A percentile compares a stretch with the other conserved stretches of the same genome.
Conservation (phyloP, 1,140 invertebrate species). For the Condylostylus longicornis region DNA sequence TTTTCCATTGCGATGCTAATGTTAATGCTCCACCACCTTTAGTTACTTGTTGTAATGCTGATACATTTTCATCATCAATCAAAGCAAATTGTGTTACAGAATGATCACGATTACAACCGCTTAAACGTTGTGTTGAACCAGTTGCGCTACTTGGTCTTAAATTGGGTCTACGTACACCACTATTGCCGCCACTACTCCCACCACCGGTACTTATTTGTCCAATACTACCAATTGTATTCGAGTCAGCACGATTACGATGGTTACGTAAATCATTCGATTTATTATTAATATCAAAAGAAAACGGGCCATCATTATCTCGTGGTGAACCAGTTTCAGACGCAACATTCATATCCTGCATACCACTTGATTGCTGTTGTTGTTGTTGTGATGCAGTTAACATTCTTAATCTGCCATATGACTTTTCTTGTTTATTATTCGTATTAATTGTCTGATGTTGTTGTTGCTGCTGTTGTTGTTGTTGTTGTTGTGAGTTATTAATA, state of each 20-base stretch:
- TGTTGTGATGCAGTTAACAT: conserved; percentile 45
- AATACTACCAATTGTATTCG: neutral
- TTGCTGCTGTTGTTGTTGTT: conserved; percentile 1
- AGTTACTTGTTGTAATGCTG: conserved; percentile 68
- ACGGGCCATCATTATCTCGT: conserved; percentile 6
- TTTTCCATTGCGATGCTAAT: conserved; percentile 82
- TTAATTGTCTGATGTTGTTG: neutral
- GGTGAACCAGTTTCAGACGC: conserved; percentile 5
- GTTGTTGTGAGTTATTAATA: neutral
- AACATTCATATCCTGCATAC: conserved; percentile 36
- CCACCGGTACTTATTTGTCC: conserved; percentile 2
- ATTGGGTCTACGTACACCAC: conserved; percentile 10
- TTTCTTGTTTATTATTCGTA: too few relatives aligned
- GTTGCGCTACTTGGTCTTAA: conserved; percentile 27
- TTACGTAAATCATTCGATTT: neutral
- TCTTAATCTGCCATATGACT: conserved; percentile 42
- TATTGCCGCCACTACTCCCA: neutral
- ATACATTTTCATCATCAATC: conserved; percentile 85
- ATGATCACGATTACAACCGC: conserved; percentile 37
- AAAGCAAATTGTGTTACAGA: conserved; percentile 70
- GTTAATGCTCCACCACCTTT: conserved; percentile 61
- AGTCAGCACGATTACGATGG: neutral
- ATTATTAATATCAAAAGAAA: conserved; percentile 4
- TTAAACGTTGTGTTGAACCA: conserved; percentile 32
- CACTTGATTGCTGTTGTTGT: too few relatives aligned